These are phyloP conservation scores for Thaleichthys pacificus DNA, from an alignment of 2,797 vertebrate species.

Conservation along the genomic window DNA sequence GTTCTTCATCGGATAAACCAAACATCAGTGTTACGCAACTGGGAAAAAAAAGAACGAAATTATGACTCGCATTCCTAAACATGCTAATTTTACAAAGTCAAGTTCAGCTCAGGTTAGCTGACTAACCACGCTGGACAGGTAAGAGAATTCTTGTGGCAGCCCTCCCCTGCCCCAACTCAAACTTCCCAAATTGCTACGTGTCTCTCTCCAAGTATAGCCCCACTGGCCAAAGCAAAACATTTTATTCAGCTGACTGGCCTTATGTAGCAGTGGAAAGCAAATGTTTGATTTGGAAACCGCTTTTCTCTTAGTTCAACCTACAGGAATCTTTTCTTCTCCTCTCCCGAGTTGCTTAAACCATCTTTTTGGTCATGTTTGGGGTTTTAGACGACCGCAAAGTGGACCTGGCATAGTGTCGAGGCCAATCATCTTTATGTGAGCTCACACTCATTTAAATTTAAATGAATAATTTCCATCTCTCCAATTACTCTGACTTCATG, in stretches of 20 bases:
- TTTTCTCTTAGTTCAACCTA: conserved; percentile 44
- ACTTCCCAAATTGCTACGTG: conserved; percentile 37
- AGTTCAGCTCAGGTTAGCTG: conserved; percentile 6
- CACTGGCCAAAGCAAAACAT: conserved; percentile 23
- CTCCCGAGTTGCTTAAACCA: conserved; percentile 13
- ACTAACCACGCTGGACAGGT: conserved; percentile 14
- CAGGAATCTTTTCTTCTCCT: conserved; percentile 44
- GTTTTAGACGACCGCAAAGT: conserved; percentile 2
- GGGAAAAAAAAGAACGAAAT: too few species aligned
- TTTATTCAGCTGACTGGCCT: conserved; percentile 39
- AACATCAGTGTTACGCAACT: too few species aligned
- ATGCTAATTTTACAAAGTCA: neutral
- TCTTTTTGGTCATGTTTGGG: conserved; percentile 24
- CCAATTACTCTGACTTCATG: neutral
- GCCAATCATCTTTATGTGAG: neutral
- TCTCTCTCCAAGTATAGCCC: conserved; percentile 53
- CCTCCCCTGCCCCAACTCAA: conserved; percentile 12
- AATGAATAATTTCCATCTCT: neutral
- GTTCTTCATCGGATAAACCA: too few species aligned
- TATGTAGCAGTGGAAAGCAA: conserved; percentile 31
- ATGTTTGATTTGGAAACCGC: conserved; percentile 58
- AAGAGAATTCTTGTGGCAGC: conserved; percentile 14
- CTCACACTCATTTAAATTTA: too few species aligned
- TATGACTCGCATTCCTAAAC: too few species aligned
- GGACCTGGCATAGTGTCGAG: neutral